Base-by-base conservation (phyloP, 2,888 invertebrate genomes). In the Hypselothyrea guttata region DNA sequence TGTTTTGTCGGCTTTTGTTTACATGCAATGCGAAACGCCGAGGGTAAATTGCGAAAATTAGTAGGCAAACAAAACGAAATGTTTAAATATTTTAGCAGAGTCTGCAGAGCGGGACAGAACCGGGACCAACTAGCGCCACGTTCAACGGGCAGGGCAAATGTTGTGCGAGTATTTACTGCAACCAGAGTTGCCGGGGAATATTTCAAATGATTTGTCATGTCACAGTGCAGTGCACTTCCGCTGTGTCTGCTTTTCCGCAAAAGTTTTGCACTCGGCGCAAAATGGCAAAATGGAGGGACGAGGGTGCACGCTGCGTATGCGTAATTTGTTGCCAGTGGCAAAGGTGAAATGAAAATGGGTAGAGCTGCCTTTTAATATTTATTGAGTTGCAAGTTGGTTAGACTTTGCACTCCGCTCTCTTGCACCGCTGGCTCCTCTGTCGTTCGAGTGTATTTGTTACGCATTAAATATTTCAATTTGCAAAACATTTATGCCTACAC, bases 391-490 rank as follows among this genome's bases (percentile, higher is more conserved):
- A 71, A 64, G 47, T 68, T 68, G 44, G 38, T 38, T 31, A 37
- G 34, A 0, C 22, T 16, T 47, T 22, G 53, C 28, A 9, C 18
- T 38, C 16, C 30, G 7, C 33, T n/a, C 44, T 16, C 16, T 13
- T 5, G 12, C 16, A 7, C 1, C 22, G 18, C 30, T 35, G 3
- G 11, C 45, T 44, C n/a, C 22, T 5, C 35, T 45, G 53, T 5
- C 34, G 16, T 46, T 72, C 35, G 64, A 71, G 66, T 71, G 59
- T 64, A 71, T 73, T 76, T 61, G 70, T 69, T 74, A 65, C 60
- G 64, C 83, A 78, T 79, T 79, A 70, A 79, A 79, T 83, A 79
- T 79, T 79, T 79, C 72, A 79, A 74, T 79, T 79, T 74, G 72
- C 70, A 56, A 72, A 76, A 66, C 83, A 83, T 79, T 79, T 79